A percentile compares a stretch with the other conserved stretches of the same genome.
phyloP scores from a whole-genome alignment of 2,113 vertebrate genomes.

The Petaurus breviceps region DNA sequence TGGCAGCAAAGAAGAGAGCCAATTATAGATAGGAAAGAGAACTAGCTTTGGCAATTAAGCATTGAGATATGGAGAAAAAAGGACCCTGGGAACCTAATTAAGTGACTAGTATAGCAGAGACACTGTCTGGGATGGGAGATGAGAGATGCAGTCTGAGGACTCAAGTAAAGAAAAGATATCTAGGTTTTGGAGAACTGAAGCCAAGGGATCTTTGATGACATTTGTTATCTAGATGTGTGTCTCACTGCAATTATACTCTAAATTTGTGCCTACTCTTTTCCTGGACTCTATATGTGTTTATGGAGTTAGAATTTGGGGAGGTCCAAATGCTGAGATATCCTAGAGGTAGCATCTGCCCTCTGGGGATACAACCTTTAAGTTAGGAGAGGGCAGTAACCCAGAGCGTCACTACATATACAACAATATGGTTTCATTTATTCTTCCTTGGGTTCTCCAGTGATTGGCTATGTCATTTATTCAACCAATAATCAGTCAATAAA shows the following conservation, averaged over 20 bases:
- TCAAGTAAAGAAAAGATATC: neutral
- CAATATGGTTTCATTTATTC: neutral
- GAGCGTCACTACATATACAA: neutral
- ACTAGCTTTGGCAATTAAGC: neutral
- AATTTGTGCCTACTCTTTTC: neutral
- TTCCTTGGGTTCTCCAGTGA: neutral
- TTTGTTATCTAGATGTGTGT: neutral
- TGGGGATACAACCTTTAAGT: neutral
- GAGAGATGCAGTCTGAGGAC: neutral
- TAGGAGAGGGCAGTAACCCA: neutral
- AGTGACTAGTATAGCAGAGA: neutral
- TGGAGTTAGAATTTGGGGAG: neutral
- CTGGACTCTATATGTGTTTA: neutral
- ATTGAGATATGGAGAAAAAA: neutral
- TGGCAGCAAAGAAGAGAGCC: neutral
- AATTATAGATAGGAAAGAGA: neutral
- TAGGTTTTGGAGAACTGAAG: neutral
- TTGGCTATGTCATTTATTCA: neutral
- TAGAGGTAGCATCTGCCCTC: neutral
- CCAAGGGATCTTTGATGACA: neutral
- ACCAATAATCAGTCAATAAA: neutral
- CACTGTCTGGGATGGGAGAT: neutral
- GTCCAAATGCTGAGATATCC: neutral
- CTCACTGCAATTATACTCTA: neutral
- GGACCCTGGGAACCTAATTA: neutral